Evolutionary conservation across 2,888 invertebrate genomes (phyloP).

Genomic region (Taphrorychus bicolor): DNA sequence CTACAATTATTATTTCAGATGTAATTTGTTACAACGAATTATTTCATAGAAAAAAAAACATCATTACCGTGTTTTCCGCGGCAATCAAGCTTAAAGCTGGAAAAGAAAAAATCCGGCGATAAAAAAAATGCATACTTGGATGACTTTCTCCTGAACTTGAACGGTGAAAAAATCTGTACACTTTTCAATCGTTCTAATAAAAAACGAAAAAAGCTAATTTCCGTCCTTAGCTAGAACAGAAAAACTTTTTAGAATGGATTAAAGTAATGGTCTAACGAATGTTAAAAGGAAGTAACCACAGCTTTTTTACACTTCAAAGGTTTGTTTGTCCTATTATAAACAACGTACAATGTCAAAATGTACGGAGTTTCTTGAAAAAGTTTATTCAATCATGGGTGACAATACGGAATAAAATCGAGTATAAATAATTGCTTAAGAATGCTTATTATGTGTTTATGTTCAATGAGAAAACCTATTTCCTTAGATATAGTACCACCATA

Average conservation of each 20-base stretch:
- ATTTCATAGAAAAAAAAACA: conserved; percentile 26
- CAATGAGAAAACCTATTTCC: no score
- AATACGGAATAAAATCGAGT: not conserved
- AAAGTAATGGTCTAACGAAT: conserved; percentile 40
- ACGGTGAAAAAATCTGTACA: conserved; percentile 29
- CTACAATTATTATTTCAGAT: conserved; percentile 28
- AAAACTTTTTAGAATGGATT: conserved; percentile 37
- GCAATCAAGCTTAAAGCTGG: conserved; percentile 30
- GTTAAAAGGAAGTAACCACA: conserved; percentile 39
- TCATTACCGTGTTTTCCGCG: conserved; percentile 30
- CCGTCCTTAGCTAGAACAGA: conserved; percentile 35
- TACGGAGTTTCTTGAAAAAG: conserved; percentile 18
- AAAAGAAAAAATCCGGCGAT: conserved; percentile 22
- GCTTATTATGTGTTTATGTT: not conserved
- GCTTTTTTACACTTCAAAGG: conserved; percentile 35
- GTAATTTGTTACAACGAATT: conserved; percentile 26
- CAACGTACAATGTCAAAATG: conserved; percentile 29
- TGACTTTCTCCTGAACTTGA: conserved; percentile 41
- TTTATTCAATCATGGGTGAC: not conserved
- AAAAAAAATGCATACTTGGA: conserved; percentile 24
- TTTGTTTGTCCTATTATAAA: conserved; percentile 38
- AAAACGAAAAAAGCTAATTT: conserved; percentile 35
- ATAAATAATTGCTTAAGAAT: not conserved
- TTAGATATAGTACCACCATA: not conserved
- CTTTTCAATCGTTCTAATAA: conserved; percentile 30